phyloP scores from a whole-genome alignment of 2,113 vertebrate species.

The Centropus bengalensis region DNA sequence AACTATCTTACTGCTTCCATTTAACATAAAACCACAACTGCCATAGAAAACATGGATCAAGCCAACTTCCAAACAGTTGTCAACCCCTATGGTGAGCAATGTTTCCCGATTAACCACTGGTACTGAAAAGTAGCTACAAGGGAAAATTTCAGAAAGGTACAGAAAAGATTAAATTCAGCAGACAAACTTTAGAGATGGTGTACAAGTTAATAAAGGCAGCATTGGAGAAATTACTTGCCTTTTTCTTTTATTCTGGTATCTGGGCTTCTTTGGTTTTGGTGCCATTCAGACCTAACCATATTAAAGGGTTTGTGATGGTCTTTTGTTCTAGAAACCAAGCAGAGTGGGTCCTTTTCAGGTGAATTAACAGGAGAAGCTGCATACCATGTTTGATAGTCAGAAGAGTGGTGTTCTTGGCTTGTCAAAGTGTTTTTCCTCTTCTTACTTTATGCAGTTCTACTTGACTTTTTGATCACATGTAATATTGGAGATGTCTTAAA shows the following conservation, averaged over 20 bases:
- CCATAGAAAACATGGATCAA: neutral
- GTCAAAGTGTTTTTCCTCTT: neutral
- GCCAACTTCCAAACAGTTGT: neutral
- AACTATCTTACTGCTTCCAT: constrained; percentile 61
- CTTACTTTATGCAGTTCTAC: neutral
- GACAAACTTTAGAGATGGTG: neutral
- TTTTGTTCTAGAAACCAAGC: neutral
- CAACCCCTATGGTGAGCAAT: neutral
- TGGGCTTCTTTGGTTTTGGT: neutral
- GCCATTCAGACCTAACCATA: neutral
- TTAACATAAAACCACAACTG: constrained; percentile 61
- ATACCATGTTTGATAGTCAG: neutral
- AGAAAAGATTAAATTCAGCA: neutral
- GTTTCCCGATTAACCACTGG: neutral
- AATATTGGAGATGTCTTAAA: neutral
- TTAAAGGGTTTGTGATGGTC: neutral
- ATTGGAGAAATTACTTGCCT: neutral
- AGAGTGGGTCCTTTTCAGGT: neutral
- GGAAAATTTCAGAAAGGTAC: neutral
- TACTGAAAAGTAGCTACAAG: neutral
- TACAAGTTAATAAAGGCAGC: neutral
- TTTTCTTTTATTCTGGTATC: neutral
- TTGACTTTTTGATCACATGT: neutral
- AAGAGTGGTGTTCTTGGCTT: neutral
- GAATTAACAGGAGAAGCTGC: neutral